Evolutionary conservation across 1,140 invertebrate species (phyloP).

Genomic region (Panagrolaimus sp.): DNA sequence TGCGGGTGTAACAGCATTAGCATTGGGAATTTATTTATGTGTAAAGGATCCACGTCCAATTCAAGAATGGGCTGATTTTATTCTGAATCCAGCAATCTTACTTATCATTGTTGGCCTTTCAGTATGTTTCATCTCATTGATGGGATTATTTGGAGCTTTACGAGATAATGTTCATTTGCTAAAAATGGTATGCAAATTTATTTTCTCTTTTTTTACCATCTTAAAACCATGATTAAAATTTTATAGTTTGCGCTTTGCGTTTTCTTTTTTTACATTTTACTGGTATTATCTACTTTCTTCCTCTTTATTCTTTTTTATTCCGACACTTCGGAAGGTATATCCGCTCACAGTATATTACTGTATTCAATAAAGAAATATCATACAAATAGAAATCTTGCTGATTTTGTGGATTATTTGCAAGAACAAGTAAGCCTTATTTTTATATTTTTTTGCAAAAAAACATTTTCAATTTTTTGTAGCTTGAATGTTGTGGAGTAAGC

Average conservation of each 20-base stretch:
- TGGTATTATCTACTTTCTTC: constrained; percentile 50
- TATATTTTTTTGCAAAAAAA: constrained; percentile 16
- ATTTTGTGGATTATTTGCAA: constrained; percentile 57
- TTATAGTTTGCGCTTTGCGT: constrained; percentile 54
- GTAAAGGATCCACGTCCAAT: constrained; percentile 54
- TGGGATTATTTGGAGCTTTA: constrained; percentile 50
- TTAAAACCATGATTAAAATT: constrained; percentile 19
- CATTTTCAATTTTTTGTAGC: constrained; percentile 39
- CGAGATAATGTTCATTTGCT: constrained; percentile 54
- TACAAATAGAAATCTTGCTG: constrained; percentile 49
- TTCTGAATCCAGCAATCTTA: constrained; percentile 56
- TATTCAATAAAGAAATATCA: constrained; percentile 51
- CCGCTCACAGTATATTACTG: constrained; percentile 43
- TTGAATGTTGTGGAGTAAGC: constrained; percentile 58
- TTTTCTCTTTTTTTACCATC: background rate
- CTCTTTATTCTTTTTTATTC: constrained; percentile 58
- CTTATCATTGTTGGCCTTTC: constrained; percentile 47
- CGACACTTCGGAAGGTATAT: constrained; percentile 50
- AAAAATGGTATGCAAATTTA: constrained; percentile 50
- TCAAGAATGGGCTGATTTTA: constrained; percentile 46
- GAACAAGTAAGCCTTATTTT: constrained; percentile 43
- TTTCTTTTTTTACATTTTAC: constrained; percentile 50
- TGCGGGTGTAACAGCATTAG: constrained; percentile 46
- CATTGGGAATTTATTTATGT: constrained; percentile 55
- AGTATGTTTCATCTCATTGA: constrained; percentile 48